These are phyloP conservation scores for Venturia canescens DNA, from an alignment of 1,140 invertebrate genomes.

Conservation along the genomic window DNA sequence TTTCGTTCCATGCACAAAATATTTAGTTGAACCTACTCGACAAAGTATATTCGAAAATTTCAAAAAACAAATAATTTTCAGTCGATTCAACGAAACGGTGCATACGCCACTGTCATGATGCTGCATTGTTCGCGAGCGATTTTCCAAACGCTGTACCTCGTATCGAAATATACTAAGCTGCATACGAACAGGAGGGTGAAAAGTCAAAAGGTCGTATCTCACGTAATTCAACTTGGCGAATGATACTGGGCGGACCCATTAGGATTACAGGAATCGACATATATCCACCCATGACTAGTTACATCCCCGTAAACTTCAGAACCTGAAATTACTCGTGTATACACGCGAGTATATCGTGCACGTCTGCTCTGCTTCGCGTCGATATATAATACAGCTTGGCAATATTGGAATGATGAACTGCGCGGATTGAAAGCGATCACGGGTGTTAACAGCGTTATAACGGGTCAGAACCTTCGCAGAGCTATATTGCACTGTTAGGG, in stretches of 20 bases:
- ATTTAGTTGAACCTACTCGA: too few species aligned
- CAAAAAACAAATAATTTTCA: too few species aligned
- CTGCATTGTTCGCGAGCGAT: too few species aligned
- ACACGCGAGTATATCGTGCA: constrained; percentile 13
- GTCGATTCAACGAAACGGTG: too few species aligned
- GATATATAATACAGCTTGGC: constrained; percentile 46
- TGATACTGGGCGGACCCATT: background rate
- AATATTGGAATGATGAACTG: constrained; percentile 74
- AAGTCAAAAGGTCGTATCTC: constrained; percentile 3
- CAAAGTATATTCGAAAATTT: too few species aligned
- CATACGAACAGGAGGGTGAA: background rate
- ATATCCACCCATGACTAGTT: background rate
- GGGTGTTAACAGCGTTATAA: constrained; percentile 75
- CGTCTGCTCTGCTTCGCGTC: constrained; percentile 31
- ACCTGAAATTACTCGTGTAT: constrained; percentile 19
- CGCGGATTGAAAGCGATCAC: constrained; percentile 75
- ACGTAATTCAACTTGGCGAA: background rate
- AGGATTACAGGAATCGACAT: background rate
- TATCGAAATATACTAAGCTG: background rate
- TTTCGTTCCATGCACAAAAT: too few species aligned
- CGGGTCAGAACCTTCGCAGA: constrained; percentile 52
- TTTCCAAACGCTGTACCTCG: background rate
- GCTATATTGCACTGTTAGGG: constrained; percentile 59
- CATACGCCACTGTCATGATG: too few species aligned
- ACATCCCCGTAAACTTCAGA: constrained; percentile 16